Base-by-base conservation (phyloP, 2,888 invertebrate species). In the Thecophora atra region DNA sequence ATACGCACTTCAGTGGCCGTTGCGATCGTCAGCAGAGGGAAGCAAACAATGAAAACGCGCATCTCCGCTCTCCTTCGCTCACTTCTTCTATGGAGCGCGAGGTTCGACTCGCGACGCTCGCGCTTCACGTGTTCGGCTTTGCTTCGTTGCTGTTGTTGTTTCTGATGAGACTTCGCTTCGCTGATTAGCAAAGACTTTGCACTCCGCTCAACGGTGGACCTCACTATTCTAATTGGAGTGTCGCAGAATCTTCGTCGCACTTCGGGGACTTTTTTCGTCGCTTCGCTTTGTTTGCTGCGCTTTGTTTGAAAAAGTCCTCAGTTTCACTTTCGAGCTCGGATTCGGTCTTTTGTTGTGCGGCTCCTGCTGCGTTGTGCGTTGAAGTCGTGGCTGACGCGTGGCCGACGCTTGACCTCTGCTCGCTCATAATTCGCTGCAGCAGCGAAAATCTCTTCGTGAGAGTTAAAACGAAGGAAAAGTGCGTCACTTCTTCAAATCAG, bases 301-400 rank as follows among this genome's bases (percentile, higher is more conserved):
- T n/a, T n/a, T 24, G 24, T 65, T 17, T 26, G 13, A 47, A 15
- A 17, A n/a, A 5, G 47, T 47, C n/a, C 37, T 67, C 54, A 30
- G 63, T 63, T 63, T 64, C 64, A 67, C 67, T 54, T 67, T 67
- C 54, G 15, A n/a, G 6, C n/a, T n/a, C 28, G 66, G 28, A 13
- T 26, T 67, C 15, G 24, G 13, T 37, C 30, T 11, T 47, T 66
- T 30, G 67, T 21, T 67, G 13, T 28, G 52, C 54, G 3, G 17
- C 5, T 47, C 47, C 26, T 47, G 60, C 56, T 51, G 68, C 24
- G 58, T 44, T 11, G 8, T 11, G 47, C n/a, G 37, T 52, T n/a
- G 24, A 65, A 17, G 65, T 26, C 63, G n/a, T 4, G 28, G 2
- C 52, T 65, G 52, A 65, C 47, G 65, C 19, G 65, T 65, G 65